Percentiles rank a stretch among this genome's conserved stretches.
Evolutionary conservation across 2,888 invertebrate genomes (phyloP).

Genomic region (Andricus curvator): DNA sequence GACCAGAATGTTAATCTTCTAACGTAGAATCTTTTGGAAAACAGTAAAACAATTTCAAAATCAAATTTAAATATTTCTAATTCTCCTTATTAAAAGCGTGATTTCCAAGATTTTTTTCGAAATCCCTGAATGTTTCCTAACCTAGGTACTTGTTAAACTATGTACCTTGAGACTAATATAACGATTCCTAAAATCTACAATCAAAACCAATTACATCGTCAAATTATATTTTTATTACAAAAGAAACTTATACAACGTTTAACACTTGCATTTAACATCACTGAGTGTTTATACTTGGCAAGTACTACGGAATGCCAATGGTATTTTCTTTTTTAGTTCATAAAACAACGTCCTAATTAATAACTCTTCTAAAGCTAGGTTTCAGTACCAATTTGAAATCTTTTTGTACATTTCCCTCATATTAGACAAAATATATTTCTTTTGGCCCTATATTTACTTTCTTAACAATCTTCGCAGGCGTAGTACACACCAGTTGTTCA

Average conservation of each 20-base stretch:
- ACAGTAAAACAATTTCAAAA: too few species aligned
- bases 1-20: too few species aligned
- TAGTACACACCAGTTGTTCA: neutral
- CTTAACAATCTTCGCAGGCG: neutral
- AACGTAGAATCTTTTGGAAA: too few species aligned
- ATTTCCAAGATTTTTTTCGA: too few species aligned
- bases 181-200: too few species aligned
- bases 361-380: neutral
- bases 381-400: neutral
- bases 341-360: neutral
- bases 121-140: too few species aligned
- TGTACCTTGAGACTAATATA: too few species aligned
- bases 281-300: neutral
- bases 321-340: neutral
- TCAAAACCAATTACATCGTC: neutral
- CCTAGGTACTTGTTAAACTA: too few species aligned
- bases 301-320: neutral
- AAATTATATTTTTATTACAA: slow-evolving; percentile 21
- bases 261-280: neutral
- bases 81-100: too few species aligned
- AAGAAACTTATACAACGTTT: slow-evolving; percentile 16
- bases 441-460: neutral
- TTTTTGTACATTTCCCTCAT: neutral
- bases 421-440: neutral
- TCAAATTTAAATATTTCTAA: too few species aligned